phyloP scores from a whole-genome alignment of 2,113 vertebrate genomes.

The Rhadina sibilatrix region DNA sequence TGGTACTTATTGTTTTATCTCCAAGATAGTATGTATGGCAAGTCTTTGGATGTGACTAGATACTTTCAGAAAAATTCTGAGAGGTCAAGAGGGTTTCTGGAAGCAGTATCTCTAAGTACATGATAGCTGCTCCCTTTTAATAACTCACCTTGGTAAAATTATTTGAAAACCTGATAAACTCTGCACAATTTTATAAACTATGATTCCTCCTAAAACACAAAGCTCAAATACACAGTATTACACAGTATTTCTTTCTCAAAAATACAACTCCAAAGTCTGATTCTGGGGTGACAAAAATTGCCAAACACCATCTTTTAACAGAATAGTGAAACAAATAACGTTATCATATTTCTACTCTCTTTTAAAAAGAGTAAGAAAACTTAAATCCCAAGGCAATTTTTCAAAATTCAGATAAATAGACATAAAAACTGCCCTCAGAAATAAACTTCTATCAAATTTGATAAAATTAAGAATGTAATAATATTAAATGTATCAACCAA shows the following conservation, averaged over 20 bases:
- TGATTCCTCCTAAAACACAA: not conserved
- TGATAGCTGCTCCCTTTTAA: not conserved
- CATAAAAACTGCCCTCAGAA: not conserved
- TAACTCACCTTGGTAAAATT: not conserved
- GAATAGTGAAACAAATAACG: not conserved
- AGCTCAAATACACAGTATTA: not conserved
- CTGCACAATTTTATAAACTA: not conserved
- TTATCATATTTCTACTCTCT: not conserved
- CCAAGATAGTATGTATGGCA: not conserved
- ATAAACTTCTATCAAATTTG: not conserved
- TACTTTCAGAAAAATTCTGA: not conserved
- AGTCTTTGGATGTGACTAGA: not conserved
- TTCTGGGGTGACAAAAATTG: not conserved
- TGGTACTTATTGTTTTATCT: not conserved
- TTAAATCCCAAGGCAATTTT: not conserved
- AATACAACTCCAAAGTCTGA: not conserved
- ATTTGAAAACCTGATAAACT: not conserved
- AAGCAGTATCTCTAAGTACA: not conserved
- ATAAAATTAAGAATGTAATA: not conserved
- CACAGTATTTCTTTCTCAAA: not conserved
- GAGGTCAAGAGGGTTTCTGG: not conserved
- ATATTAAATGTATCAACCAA: not conserved
- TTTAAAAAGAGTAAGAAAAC: not conserved
- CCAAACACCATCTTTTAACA: not conserved
- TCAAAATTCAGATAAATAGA: not conserved